phyloP scores from a whole-genome alignment of 1,140 invertebrate genomes.

The Drosophila sp. region DNA sequence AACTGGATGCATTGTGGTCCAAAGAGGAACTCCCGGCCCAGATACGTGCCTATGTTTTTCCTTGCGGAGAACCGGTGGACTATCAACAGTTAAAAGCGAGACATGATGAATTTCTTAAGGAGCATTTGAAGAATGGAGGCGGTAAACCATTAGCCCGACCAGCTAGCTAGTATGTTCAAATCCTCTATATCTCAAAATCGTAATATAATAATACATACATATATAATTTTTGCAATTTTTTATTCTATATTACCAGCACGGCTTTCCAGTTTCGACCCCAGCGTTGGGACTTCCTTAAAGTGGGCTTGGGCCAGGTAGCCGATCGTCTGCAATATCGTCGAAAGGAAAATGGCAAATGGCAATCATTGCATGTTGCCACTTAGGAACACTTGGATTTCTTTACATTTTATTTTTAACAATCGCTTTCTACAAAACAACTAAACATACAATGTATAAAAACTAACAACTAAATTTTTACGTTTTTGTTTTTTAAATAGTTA shows the following conservation, averaged over 20 bases:
- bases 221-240: neutral
- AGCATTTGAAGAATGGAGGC: slow-evolving; percentile 31
- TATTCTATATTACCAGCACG: slow-evolving; percentile 43
- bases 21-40: slow-evolving; percentile 58
- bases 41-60: slow-evolving; percentile 65
- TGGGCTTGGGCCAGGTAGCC: slow-evolving; percentile 50
- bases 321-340: slow-evolving; percentile 73
- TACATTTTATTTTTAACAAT: slow-evolving; percentile 64
- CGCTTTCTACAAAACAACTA: slow-evolving; percentile 66
- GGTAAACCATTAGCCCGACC: slow-evolving; percentile 47
- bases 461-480: slow-evolving; percentile 57
- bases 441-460: slow-evolving; percentile 35
- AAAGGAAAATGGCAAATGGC: slow-evolving; percentile 46
- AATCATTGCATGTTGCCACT: slow-evolving; percentile 57
- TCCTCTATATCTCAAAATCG: neutral
- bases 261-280: slow-evolving; percentile 65
- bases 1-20: slow-evolving; percentile 57
- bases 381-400: slow-evolving; percentile 29
- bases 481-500: slow-evolving; percentile 65
- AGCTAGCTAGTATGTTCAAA: slow-evolving; percentile 53
- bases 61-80: slow-evolving; percentile 66
- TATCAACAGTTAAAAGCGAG: slow-evolving; percentile 51
- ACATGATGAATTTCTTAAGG: slow-evolving; percentile 54
- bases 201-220: neutral
- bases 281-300: slow-evolving; percentile 69